A percentile compares a stretch with the other conserved stretches of the same genome.
These are phyloP conservation scores for Microctonus brassicae DNA, from an alignment of 2,888 invertebrate species.

Conservation along the genomic window DNA sequence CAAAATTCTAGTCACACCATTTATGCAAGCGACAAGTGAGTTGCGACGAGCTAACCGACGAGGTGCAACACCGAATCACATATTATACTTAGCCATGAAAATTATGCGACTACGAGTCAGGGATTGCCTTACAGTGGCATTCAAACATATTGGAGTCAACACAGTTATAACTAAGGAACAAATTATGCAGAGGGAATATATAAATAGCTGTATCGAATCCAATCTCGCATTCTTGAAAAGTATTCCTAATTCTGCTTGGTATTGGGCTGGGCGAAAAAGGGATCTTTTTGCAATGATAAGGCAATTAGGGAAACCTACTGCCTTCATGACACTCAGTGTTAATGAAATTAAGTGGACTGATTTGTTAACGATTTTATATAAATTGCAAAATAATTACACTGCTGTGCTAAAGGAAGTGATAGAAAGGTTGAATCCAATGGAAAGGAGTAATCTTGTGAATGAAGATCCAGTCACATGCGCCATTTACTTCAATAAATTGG, in stretches of 20 bases:
- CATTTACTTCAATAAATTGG: conserved; percentile 62
- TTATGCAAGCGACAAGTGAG: conserved; percentile 40
- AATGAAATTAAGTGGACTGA: not conserved
- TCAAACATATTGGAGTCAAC: conserved; percentile 54
- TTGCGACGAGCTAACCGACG: conserved; percentile 58
- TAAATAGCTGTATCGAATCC: conserved; percentile 55
- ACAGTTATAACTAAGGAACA: conserved; percentile 54
- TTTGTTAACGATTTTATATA: not conserved
- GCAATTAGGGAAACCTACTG: no score
- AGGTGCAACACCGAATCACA: conserved; percentile 53
- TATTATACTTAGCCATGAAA: conserved; percentile 52
- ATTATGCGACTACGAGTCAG: conserved; percentile 48
- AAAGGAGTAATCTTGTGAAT: conserved; percentile 29
- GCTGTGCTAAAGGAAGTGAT: not conserved
- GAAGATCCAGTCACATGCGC: no score
- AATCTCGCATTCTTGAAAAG: conserved; percentile 59
- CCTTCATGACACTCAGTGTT: not conserved
- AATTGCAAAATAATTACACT: not conserved
- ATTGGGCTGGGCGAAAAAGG: conserved; percentile 50
- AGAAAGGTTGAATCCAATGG: not conserved
- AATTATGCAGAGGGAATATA: conserved; percentile 55
- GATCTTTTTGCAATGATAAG: no score
- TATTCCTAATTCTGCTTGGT: conserved; percentile 64
- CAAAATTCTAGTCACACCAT: conserved; percentile 38
- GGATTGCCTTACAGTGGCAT: conserved; percentile 47